Evolutionary conservation across 2,113 vertebrate genomes (phyloP), one percentile per base, ranked within the genome.

Genomic region (Ranitomeya variabilis): DNA sequence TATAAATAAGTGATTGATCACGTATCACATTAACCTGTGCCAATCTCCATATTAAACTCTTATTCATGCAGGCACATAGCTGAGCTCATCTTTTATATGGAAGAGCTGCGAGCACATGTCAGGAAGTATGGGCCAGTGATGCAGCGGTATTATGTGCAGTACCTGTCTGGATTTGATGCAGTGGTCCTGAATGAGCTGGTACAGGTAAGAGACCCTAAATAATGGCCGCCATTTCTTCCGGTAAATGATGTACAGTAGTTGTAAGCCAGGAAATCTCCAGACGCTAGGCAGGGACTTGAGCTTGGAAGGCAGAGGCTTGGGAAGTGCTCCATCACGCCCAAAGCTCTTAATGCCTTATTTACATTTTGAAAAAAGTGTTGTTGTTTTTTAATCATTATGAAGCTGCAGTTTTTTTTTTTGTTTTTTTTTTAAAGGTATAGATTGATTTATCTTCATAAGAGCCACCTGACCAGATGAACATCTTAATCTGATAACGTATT

Each of bases 81-180:
- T 4, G 98, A 99, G 92, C 90, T 99, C 85, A 99, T 99, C 92
- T 99, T 99, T 95, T 99, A 99, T 94, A 99, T 99, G 98, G 98
- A 99, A 93, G 98, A 99, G 90, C 97, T 99, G 60, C 92, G 98
- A 93, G 98, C 98, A 76, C 98, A 99, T 0, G 98, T 99, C 84
- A 92, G 98, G 54, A 99, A 99, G 90, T 99, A 99, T 0, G 98
- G 98, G 0, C 98, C 98, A 0, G 98, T 99, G 90, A 99, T 99
- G 98, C 98, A 99, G 95, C 93, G 98, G 4, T 99, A 99, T 89
- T 99, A 99, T 0, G 98, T 99, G 0, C 98, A 99, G 93, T 99
- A 99, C 90, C 95, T 99, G 87, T 99, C 98, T 2, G 98, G 98
- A 31, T 99, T 99, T 83, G 98, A 99, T 89, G 98, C 98, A 1